These are phyloP conservation scores for Henricia sp. DNA, from an alignment of 53 echinoderm and acorn worm genomes.

Conservation along the genomic window DNA sequence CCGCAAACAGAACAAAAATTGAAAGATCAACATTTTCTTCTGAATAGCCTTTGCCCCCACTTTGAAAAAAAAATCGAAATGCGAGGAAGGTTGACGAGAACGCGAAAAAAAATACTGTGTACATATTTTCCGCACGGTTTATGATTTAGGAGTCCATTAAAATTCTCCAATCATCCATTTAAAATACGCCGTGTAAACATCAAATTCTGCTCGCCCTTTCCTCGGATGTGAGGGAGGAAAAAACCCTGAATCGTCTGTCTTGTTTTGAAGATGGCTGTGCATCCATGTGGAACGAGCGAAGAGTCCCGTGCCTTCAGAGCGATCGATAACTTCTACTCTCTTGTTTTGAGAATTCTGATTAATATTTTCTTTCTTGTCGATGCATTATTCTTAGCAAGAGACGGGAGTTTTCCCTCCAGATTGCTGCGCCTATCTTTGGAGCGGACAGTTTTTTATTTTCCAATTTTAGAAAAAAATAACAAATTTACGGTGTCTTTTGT, in stretches of 20 bases:
- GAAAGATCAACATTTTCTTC: slow-evolving; percentile 39
- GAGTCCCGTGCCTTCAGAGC: slow-evolving; percentile 25
- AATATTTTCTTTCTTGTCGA: background rate
- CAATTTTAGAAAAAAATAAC: no score
- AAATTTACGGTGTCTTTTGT: no score
- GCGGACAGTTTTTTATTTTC: no score
- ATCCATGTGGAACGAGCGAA: slow-evolving; percentile 12
- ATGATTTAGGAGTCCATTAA: slow-evolving; percentile 53
- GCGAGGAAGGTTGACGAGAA: background rate
- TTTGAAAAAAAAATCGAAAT: background rate
- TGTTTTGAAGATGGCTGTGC: slow-evolving; percentile 10
- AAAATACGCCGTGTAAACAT: slow-evolving; percentile 49
- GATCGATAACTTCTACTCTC: slow-evolving; percentile 35
- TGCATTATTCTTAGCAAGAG: no score
- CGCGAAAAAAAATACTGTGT: slow-evolving; percentile 25
- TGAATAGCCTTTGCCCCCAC: slow-evolving; percentile 19
- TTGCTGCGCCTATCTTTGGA: no score
- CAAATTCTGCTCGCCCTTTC: slow-evolving; percentile 24
- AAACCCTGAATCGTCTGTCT: slow-evolving; percentile 31
- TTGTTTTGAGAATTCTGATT: background rate
- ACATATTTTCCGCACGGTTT: slow-evolving; percentile 54
- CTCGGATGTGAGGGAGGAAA: background rate
- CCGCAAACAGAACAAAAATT: slow-evolving; percentile 11
- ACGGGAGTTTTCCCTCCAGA: no score
- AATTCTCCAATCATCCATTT: slow-evolving; percentile 51